Base-by-base conservation (phyloP, 2,797 vertebrate species). In the Melanotaenia pygmaea region DNA sequence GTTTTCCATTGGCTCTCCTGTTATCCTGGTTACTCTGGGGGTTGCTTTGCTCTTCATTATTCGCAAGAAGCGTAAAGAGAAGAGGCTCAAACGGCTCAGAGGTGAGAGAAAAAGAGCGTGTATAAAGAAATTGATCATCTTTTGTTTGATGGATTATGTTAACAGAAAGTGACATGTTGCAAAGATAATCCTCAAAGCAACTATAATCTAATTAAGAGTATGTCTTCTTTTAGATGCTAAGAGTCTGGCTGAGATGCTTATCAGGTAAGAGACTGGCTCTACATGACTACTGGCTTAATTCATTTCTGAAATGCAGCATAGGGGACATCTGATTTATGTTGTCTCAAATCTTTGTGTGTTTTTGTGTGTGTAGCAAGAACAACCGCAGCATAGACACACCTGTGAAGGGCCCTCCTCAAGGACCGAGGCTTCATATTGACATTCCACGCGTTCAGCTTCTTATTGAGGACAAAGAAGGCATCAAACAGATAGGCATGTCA, bases 381-480 rank as follows among this genome's bases (percentile, higher is more conserved):
- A 99, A 99, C 85, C 96, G 98, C 83, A 99, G 96, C 70, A 98
- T 99, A 56, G 98, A 99, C 92, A 99, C 98, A 0, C 98, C 98
- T 0, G 98, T 99, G 82, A 99, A 99, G 86, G 98, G 98, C 0
- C 98, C 97, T 3, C 97, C 98, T 0, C 97, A 98, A 79, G 98
- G 98, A 0, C 98, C 98, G 0, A 94, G 98, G 28, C 96, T 99
- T 38, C 98, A 99, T 86, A 99, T 99, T 0, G 98, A 99, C 91
- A 99, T 99, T 80, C 98, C 98, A 0, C 96, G 98, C 0, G 98
- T 99, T n/a, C 98, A 99, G 93, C 95, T 99, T 0, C 97, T 99
- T 77, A 99, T 99, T 10, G 98, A 99, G 87, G 98, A 99, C 94
- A 99, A 99, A 88, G 98, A 99, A 69, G 98, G 98, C 82, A 99